These are phyloP conservation scores for Acanthoscelides obtectus DNA, from an alignment of 2,888 invertebrate species.

Conservation along the genomic window DNA sequence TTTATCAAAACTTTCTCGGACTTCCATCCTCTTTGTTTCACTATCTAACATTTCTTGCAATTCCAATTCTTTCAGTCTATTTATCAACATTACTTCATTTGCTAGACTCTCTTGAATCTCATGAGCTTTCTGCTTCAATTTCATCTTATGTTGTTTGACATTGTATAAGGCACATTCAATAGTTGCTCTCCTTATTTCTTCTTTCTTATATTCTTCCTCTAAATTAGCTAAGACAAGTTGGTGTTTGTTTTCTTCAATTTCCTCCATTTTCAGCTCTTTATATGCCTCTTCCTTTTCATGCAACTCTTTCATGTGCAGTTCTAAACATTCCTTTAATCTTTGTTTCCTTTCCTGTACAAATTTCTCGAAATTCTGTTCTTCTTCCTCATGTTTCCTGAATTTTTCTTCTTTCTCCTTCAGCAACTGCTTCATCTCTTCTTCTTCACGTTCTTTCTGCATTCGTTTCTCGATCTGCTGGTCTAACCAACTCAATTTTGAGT, in stretches of 20 bases:
- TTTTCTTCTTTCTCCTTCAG: slow-evolving; percentile 41
- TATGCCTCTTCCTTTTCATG: slow-evolving; percentile 26
- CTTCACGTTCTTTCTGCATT: slow-evolving; percentile 48
- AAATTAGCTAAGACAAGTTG: slow-evolving; percentile 41
- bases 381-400: slow-evolving; percentile 42
- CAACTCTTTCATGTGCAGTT: slow-evolving; percentile 34
- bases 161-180: slow-evolving; percentile 41
- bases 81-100: slow-evolving; percentile 45
- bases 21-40: slow-evolving; percentile 48
- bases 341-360: slow-evolving; percentile 41
- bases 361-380: slow-evolving; percentile 40
- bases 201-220: slow-evolving; percentile 38
- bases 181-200: slow-evolving; percentile 29
- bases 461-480: slow-evolving; percentile 53
- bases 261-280: slow-evolving; percentile 32
- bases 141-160: slow-evolving; percentile 37
- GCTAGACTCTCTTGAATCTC: slow-evolving; percentile 47
- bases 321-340: slow-evolving; percentile 28
- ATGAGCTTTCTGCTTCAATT: slow-evolving; percentile 37
- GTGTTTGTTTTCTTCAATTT: slow-evolving; percentile 39
- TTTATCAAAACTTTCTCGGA: slow-evolving; percentile 39
- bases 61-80: slow-evolving; percentile 51
- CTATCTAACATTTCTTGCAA: slow-evolving; percentile 54
- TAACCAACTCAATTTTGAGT: slow-evolving; percentile 62
- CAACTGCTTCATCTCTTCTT: slow-evolving; percentile 38